Conservation (phyloP, 1,140 invertebrate species). For the Drosophila malerkotliana region DNA sequence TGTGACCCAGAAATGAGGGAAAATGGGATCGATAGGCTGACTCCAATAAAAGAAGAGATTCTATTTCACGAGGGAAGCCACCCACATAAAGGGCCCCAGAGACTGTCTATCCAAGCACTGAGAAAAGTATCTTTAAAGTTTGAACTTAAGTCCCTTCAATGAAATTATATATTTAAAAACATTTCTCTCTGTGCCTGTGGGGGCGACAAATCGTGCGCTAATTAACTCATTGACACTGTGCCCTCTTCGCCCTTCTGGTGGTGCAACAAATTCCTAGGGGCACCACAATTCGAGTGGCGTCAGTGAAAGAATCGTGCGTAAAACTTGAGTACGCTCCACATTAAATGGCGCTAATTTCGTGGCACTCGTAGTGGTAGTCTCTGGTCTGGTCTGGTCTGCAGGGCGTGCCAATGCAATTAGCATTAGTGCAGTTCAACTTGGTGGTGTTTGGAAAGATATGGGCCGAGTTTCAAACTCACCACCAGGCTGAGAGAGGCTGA, state of each 20-base stretch:
- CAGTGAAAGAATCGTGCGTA: slow-evolving; percentile 77
- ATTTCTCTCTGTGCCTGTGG: slow-evolving; percentile 21
- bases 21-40: slow-evolving; percentile 42
- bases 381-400: slow-evolving; percentile 4
- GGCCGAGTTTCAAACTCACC: neutral
- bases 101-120: neutral
- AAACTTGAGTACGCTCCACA: slow-evolving; percentile 79
- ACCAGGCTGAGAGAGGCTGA: neutral
- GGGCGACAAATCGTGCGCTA: slow-evolving; percentile 75
- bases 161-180: neutral
- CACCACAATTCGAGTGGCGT: slow-evolving; percentile 57
- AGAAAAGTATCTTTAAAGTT: neutral
- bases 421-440: slow-evolving; percentile 40
- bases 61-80: slow-evolving; percentile 42
- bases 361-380: slow-evolving; percentile 39
- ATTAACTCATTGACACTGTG: slow-evolving; percentile 82
- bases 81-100: slow-evolving; percentile 29
- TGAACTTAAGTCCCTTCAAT: neutral
- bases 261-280: slow-evolving; percentile 9
- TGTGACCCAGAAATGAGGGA: slow-evolving; percentile 61
- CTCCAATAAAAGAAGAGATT: slow-evolving; percentile 73
- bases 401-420: slow-evolving; percentile 80
- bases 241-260: slow-evolving; percentile 28
- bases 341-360: slow-evolving; percentile 81
- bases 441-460: slow-evolving; percentile 26